These are phyloP conservation scores for Chironomus riparius DNA, from an alignment of 2,888 invertebrate species.

Conservation along the genomic window DNA sequence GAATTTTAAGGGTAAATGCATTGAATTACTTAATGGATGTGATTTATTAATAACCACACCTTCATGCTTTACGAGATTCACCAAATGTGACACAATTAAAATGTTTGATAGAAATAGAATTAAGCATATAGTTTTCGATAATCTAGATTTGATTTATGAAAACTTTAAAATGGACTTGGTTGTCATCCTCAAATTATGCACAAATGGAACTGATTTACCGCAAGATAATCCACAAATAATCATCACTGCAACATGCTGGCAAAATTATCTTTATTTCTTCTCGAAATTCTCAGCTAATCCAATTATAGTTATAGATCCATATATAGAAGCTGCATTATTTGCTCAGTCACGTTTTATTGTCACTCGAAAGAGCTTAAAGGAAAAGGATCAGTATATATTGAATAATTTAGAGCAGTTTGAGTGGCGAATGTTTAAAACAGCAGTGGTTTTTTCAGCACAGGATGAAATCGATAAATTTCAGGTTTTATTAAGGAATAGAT, in stretches of 20 bases:
- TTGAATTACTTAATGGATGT: conserved; percentile 51
- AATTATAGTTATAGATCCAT: conserved; percentile 58
- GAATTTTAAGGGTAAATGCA: background rate
- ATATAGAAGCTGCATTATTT: conserved; percentile 66
- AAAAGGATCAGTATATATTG: background rate
- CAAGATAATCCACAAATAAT: conserved; percentile 50
- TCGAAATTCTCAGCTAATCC: conserved; percentile 50
- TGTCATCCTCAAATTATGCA: conserved; percentile 43
- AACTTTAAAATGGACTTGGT: conserved; percentile 47
- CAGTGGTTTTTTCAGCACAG: background rate
- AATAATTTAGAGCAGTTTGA: background rate
- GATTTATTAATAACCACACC: conserved; percentile 66
- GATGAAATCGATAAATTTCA: too few relatives aligned
- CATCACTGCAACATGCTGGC: conserved; percentile 56
- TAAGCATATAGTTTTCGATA: conserved; percentile 60
- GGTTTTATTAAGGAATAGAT: too few relatives aligned
- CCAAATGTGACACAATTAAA: conserved; percentile 27
- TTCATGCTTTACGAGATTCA: conserved; percentile 46
- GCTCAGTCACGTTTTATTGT: conserved; percentile 40
- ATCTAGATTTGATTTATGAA: conserved; percentile 53
- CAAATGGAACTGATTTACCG: conserved; percentile 38
- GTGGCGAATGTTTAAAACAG: background rate
- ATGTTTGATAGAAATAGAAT: conserved; percentile 53
- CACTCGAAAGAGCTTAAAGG: background rate
- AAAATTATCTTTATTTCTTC: conserved; percentile 48